Conservation (phyloP, 1,140 invertebrate genomes). For the Eumeta japonica region DNA sequence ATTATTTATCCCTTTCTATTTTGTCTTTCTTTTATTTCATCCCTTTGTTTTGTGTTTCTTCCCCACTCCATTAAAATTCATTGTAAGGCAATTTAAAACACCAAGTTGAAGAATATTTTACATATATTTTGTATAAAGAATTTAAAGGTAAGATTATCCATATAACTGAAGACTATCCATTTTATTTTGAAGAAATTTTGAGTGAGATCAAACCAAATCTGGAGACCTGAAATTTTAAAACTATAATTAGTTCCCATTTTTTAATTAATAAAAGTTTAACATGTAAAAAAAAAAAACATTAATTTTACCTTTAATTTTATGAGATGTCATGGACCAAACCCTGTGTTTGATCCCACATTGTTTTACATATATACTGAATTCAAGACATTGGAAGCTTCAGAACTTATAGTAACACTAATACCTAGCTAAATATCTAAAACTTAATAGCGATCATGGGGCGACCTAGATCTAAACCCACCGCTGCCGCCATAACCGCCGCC, state of each 20-base stretch:
- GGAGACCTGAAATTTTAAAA: too few species aligned
- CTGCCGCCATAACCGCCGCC: constrained; percentile 56
- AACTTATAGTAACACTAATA: constrained; percentile 54
- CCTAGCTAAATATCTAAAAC: constrained; percentile 45
- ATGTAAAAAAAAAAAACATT: neutral
- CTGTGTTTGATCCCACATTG: too few species aligned
- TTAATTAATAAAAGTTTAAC: neutral
- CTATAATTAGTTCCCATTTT: too few species aligned
- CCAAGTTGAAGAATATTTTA: too few species aligned
- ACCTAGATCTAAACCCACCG: constrained; percentile 52
- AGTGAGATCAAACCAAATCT: too few species aligned
- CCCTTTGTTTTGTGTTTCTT: neutral
- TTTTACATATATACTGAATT: constrained; percentile 50
- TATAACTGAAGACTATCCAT: too few species aligned
- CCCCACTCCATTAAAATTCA: too few species aligned
- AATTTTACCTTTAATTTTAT: constrained; percentile 39
- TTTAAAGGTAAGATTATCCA: too few species aligned
- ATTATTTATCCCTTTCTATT: constrained; percentile 5
- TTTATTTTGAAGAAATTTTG: too few species aligned
- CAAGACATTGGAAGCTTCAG: constrained; percentile 54
- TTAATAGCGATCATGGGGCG: constrained; percentile 49
- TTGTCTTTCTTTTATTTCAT: neutral
- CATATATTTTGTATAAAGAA: too few species aligned
- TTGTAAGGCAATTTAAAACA: too few species aligned
- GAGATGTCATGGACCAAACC: too few species aligned